Evolutionary conservation across 23 tunicate genomes (phyloP), one percentile per base, ranked within the genome.

Genomic region (Ciona savignyi): DNA sequence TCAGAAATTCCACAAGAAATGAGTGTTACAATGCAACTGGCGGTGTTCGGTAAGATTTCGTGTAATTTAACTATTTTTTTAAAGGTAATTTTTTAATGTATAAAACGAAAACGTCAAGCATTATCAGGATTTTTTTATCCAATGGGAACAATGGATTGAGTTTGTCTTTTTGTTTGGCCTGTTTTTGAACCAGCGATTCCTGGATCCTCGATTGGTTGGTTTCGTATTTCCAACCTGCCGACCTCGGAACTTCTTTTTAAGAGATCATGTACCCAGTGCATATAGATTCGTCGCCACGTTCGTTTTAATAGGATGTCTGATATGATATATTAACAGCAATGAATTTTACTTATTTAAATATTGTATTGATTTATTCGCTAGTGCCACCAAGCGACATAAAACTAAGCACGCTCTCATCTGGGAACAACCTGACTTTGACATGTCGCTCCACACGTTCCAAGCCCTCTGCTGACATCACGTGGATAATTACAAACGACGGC

Each of bases 381-480:
- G 96, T 88, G 32, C 87, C 96, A 23, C 96, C 96, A 3, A 35
- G 48, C 23, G 62, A 29, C 1, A 68, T 81, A 6, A 72, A 77
- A 71, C 27, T 88, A 25, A 88, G 70, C 27, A 72, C 78, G 24
- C 64, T 33, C 25, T 29, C 85, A 20, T 65, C 86, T 23, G 77
- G 70, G 35, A 81, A 77, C 23, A 88, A 88, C 72, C 34, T 88
- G 77, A 80, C 96, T 25, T 62, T 88, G 77, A 81, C 86, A 15
- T 88, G 96, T 32, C 70, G 75, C 20, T 67, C 96, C 3, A 30
- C 35, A 21, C 64, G 76, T 23, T 72, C 96, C 29, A 88, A 81
- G 74, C 96, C 96, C 56, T 51, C 77, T 0, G 85, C 96, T 27
- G 33, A 73, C 76, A 82, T 88, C 71, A 24, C 32, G 60, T 88